Percentiles rank a stretch among this genome's conserved stretches.
These are phyloP conservation scores for Caenorhabditis sp. DNA, from an alignment of 2,888 invertebrate genomes.

Conservation along the genomic window DNA sequence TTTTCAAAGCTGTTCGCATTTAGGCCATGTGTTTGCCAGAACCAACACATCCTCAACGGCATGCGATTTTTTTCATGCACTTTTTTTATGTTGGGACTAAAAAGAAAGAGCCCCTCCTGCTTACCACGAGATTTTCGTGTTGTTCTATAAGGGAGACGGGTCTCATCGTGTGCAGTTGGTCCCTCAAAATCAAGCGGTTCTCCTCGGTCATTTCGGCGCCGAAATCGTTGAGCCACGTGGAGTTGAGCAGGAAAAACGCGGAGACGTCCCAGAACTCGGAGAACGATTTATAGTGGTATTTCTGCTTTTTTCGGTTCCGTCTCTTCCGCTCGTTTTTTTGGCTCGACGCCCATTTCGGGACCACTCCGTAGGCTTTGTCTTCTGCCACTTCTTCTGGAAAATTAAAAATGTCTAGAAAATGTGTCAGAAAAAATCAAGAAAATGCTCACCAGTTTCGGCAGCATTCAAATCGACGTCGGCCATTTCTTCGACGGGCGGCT, in stretches of 20 bases:
- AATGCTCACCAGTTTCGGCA: too few species aligned
- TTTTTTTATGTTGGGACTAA: too few species aligned
- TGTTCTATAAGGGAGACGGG: slow-evolving; percentile 40
- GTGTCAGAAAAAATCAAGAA: too few species aligned
- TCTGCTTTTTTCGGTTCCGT: slow-evolving; percentile 2
- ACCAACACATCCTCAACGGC: too few species aligned
- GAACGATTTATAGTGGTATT: slow-evolving; percentile 33
- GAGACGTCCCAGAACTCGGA: slow-evolving; percentile 44
- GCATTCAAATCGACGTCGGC: slow-evolving; percentile 25
- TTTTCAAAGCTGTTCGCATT: too few species aligned
- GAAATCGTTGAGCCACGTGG: slow-evolving; percentile 53
- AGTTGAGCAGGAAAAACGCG: slow-evolving; percentile 29
- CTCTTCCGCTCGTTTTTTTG: slow-evolving; percentile 3
- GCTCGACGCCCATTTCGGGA: slow-evolving; percentile 18
- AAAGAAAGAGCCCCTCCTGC: too few species aligned
- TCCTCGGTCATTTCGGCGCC: slow-evolving; percentile 44
- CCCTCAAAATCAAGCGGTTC: slow-evolving; percentile 5
- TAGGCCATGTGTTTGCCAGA: too few species aligned
- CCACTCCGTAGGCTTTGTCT: slow-evolving; percentile 18
- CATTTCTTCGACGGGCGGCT: too few species aligned
- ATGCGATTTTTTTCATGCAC: too few species aligned
- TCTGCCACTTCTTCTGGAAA: not conserved
- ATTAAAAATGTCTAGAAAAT: not conserved
- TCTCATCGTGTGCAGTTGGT: slow-evolving; percentile 8
- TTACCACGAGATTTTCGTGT: slow-evolving; percentile 43